A percentile compares a stretch with the other conserved stretches of the same genome.
These are phyloP conservation scores for Phortica magna DNA, from an alignment of 2,888 invertebrate species.

Conservation along the genomic window DNA sequence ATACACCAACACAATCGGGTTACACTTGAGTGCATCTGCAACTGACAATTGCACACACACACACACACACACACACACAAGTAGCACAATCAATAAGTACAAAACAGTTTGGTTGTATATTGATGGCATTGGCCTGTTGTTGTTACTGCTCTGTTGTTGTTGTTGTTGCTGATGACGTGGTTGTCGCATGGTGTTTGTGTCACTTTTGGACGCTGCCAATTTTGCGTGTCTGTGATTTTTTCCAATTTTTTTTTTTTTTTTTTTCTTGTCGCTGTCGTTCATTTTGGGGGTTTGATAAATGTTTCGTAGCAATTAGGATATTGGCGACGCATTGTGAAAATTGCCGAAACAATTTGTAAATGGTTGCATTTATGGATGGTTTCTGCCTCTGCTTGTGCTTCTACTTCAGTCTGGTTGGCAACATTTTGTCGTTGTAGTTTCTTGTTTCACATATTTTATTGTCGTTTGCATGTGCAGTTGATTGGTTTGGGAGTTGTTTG, in stretches of 20 bases:
- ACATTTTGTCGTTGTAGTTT: not conserved
- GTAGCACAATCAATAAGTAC: not conserved
- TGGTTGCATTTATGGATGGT: conserved; percentile 10
- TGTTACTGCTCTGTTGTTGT: not conserved
- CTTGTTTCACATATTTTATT: not conserved
- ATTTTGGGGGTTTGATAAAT: conserved; percentile 34
- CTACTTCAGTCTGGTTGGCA: not conserved
- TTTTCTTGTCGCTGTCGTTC: not conserved
- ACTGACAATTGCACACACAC: conserved; percentile 59
- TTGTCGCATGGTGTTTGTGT: conserved; percentile 11
- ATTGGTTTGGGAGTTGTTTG: conserved; percentile 10
- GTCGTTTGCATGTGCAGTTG: not conserved
- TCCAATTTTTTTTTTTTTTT: not conserved
- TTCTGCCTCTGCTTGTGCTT: not conserved
- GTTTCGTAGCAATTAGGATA: conserved; percentile 38
- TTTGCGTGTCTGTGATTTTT: conserved; percentile 23
- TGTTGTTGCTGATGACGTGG: not conserved
- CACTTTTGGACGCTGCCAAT: not conserved
- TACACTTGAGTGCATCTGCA: conserved; percentile 74
- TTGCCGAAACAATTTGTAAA: conserved; percentile 36
- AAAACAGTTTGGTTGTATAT: not conserved
- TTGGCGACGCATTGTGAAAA: conserved; percentile 31
- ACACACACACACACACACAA: not conserved
- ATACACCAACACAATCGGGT: conserved; percentile 45
- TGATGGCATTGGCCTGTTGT: not conserved